These are phyloP conservation scores for Didymodactylos carnosus DNA, from an alignment of 2,888 invertebrate genomes.

Conservation along the genomic window DNA sequence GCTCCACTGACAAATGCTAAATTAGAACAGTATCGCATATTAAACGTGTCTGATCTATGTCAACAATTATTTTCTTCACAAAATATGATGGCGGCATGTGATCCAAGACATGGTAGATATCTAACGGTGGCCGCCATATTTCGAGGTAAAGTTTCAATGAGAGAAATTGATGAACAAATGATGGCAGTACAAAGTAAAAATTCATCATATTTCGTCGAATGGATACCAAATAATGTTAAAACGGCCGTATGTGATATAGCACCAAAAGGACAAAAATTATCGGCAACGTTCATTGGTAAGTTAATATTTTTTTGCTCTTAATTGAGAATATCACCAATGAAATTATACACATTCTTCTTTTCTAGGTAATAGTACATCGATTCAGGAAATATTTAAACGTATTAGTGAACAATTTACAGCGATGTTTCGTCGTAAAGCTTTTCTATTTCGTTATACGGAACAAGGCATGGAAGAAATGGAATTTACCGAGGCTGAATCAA, in stretches of 20 bases:
- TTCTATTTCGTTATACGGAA: slow-evolving; percentile 94
- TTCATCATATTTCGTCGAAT: too few species aligned
- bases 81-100: slow-evolving; percentile 16
- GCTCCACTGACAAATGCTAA: slow-evolving; percentile 30
- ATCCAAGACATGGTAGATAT: slow-evolving; percentile 19
- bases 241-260: too few species aligned
- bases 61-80: slow-evolving; percentile 18
- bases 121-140: slow-evolving; percentile 29
- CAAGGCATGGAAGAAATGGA: slow-evolving; percentile 94
- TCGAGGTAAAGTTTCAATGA: slow-evolving; percentile 32
- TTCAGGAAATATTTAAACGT: slow-evolving; percentile 29
- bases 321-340: too few species aligned
- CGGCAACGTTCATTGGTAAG: slow-evolving; percentile 62
- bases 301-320: too few species aligned
- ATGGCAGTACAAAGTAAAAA: slow-evolving; percentile 62
- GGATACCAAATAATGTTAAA: slow-evolving; percentile 45
- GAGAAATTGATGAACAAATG: slow-evolving; percentile 45
- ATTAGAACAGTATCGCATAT: slow-evolving; percentile 29
- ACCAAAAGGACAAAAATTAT: slow-evolving; percentile 55
- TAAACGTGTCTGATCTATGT: slow-evolving; percentile 29
- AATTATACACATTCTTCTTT: too few species aligned
- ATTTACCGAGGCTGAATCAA: too few species aligned
- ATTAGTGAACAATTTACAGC: slow-evolving; percentile 39
- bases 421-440: too few species aligned
- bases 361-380: too few species aligned